Evolutionary conservation across 2,888 invertebrate species (phyloP), one percentile per base, ranked within the genome.

Genomic region (Heliconius ismenius): DNA sequence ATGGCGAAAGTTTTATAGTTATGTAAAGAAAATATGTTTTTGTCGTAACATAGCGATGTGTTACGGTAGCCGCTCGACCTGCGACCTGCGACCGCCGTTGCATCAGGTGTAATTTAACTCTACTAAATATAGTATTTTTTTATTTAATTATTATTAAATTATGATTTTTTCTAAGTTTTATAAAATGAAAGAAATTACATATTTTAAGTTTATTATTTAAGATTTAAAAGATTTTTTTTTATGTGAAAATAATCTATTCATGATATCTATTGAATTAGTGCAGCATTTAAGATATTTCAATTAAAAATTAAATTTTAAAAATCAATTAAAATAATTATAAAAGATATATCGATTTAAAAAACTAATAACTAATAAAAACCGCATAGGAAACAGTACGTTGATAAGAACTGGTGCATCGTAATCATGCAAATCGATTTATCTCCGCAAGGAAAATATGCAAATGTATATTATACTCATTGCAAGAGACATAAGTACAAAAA

Each of bases 41-140:
- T 76, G n/a, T 76, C 58, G 74, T 73, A 75, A 73, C 73, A 24
- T 26, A 60, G 77, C 73, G 67, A 76, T 62, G 72, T 74, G 65
- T 79, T 74, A 75, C 74, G 73, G 65, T 39, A 70, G 78, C 77
- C 76, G 74, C 77, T 76, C 79, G 80, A 83, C 83, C 83, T 81
- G 65, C 54, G 69, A 58, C 70, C 70, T 70, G 76, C 81, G 82
- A 58, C 58, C n/a, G 81, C 81, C 83, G 65, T 73, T 79, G 65
- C 79, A 70, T 58, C 70, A 70, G n/a, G 4, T 28, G 65, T n/a
- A 36, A 24, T 24, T 15, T 43, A 67, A 67, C 24, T 43, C 7
- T 43, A 24, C 2, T 24, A 4, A 65, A 21, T 21, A n/a, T 36
- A 39, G 1, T 36, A 64, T 36, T 32, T 32, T 28, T 1, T 32